phyloP scores from a whole-genome alignment of 2,888 invertebrate species.

The Gymnocheta viridis region DNA sequence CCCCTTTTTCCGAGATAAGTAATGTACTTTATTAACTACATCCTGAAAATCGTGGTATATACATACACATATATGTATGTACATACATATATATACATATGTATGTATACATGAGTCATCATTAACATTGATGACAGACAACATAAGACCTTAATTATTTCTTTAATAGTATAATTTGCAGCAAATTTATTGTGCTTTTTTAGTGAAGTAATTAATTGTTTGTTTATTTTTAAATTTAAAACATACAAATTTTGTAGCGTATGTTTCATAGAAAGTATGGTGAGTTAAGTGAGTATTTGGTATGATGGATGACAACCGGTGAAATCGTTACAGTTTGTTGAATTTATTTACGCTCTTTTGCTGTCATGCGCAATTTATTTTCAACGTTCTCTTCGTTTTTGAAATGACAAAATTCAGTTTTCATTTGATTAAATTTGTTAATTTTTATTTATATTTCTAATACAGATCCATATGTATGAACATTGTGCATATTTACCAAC shows the following conservation, averaged over 20 bases:
- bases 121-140: neutral
- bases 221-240: neutral
- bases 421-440: constrained; percentile 2
- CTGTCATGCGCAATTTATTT: constrained; percentile 60
- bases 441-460: neutral
- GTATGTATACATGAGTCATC: constrained; percentile 33
- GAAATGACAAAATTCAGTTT: constrained; percentile 33
- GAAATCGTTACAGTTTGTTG: constrained; percentile 54
- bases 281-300: constrained; percentile 3
- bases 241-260: neutral
- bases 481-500: neutral
- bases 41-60: too few relatives aligned
- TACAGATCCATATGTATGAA: neutral
- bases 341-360: constrained; percentile 21
- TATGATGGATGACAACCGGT: constrained; percentile 47
- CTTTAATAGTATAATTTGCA: neutral
- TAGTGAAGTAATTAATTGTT: neutral
- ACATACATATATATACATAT: neutral
- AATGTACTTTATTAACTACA: neutral
- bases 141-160: neutral
- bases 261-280: constrained; percentile 37
- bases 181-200: neutral
- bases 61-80: neutral
- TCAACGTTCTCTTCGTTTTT: constrained; percentile 15
- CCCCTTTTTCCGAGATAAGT: neutral